A percentile compares a stretch with the other conserved stretches of the same genome.
These are phyloP conservation scores for Lepidochrysops patricia DNA, from an alignment of 2,888 invertebrate species.

Conservation along the genomic window DNA sequence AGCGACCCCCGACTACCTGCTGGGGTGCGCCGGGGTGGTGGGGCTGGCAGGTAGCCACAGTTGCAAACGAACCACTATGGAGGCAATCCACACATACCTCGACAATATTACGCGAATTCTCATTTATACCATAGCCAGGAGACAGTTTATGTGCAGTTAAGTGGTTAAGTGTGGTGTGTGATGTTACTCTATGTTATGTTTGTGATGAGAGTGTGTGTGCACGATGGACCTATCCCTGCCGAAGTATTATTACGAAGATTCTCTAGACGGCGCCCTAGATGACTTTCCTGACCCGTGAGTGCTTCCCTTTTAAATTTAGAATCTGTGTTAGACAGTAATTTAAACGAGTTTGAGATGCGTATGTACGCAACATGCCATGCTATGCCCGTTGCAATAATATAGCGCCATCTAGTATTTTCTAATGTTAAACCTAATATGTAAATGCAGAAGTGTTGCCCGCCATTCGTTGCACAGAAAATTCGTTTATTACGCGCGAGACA, in stretches of 20 bases:
- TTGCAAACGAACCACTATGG: not conserved
- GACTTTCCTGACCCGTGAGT: conserved; percentile 9
- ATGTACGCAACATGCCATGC: too few relatives aligned
- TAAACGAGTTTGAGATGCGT: too few relatives aligned
- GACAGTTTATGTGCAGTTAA: not conserved
- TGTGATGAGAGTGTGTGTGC: not conserved
- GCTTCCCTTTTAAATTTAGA: not conserved
- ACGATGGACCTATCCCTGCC: conserved; percentile 8
- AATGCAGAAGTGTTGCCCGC: not conserved
- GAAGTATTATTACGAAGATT: conserved; percentile 8
- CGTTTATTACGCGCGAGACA: too few relatives aligned
- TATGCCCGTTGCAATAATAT: not conserved
- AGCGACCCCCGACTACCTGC: conserved; percentile 7
- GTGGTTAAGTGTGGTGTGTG: not conserved
- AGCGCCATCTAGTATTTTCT: not conserved
- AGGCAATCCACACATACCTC: not conserved
- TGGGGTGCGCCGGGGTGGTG: not conserved
- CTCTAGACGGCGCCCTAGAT: conserved; percentile 5
- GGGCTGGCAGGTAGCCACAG: conserved; percentile 8
- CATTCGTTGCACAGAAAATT: too few relatives aligned
- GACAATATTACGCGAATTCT: not conserved
- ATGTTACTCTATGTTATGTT: not conserved
- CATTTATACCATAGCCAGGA: not conserved
- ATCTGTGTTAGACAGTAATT: too few relatives aligned
- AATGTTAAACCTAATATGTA: not conserved